A percentile compares a stretch with the other conserved stretches of the same genome.
These are phyloP conservation scores for Platysternon megacephalum DNA, from an alignment of 2,113 vertebrate genomes.

Conservation along the genomic window DNA sequence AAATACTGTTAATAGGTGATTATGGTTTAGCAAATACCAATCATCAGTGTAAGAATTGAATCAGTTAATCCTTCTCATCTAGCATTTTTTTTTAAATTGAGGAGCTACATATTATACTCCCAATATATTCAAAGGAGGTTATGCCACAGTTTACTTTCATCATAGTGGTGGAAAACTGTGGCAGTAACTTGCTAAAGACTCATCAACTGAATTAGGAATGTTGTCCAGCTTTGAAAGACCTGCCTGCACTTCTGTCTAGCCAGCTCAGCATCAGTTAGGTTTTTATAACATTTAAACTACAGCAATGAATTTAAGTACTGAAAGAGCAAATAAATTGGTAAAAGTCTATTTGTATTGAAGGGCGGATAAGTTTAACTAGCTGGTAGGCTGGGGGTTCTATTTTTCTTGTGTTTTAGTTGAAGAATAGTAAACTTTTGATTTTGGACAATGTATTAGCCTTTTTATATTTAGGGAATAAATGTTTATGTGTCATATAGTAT, in stretches of 20 bases:
- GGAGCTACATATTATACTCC: not conserved
- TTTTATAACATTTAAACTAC: not conserved
- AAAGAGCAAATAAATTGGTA: not conserved
- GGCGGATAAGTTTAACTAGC: not conserved
- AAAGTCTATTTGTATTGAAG: not conserved
- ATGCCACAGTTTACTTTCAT: not conserved
- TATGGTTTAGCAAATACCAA: not conserved
- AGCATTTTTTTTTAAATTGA: not conserved
- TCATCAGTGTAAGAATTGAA: not conserved
- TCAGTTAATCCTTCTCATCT: not conserved
- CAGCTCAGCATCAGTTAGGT: not conserved
- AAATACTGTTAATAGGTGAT: not conserved
- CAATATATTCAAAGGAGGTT: not conserved
- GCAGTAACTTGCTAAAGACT: not conserved
- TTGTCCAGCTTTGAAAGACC: not conserved
- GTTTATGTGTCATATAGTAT: not conserved
- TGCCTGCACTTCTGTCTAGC: accelerated
- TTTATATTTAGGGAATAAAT: not conserved
- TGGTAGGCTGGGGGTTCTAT: not conserved
- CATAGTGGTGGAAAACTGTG: not conserved
- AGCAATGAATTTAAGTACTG: not conserved
- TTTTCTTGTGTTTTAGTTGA: not conserved
- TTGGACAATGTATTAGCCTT: not conserved
- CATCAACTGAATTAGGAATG: not conserved
- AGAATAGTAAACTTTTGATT: not conserved